Percentiles rank a stretch among this genome's conserved stretches.
phyloP scores from a whole-genome alignment of 2,113 vertebrate species.

The Potamarius usumacintae region DNA sequence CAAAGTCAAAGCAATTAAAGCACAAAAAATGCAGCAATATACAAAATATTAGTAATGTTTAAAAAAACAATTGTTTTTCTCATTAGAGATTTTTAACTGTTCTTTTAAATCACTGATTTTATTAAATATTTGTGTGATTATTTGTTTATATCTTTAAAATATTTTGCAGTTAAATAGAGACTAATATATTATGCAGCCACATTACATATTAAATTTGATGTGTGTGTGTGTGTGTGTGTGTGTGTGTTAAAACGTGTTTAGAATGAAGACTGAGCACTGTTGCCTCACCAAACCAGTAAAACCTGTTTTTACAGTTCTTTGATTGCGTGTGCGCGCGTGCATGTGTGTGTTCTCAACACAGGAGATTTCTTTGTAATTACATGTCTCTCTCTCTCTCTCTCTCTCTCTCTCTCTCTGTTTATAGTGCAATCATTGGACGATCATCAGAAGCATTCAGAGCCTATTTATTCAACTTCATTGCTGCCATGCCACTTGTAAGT shows the following conservation, averaged over 20 bases:
- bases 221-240: not conserved
- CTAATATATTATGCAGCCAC: not conserved
- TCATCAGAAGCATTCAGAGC: slow-evolving; percentile 91
- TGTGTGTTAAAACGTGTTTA: not conserved
- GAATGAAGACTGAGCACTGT: not conserved
- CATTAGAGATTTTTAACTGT: not conserved
- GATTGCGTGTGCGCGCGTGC: not conserved
- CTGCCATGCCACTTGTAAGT: slow-evolving; percentile 97
- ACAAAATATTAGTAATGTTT: not conserved
- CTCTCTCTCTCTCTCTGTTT: slow-evolving; percentile 47
- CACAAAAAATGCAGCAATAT: not conserved
- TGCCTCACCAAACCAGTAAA: slow-evolving; percentile 7
- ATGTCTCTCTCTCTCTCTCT: too few relatives aligned
- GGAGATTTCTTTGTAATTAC: not conserved
- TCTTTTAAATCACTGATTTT: not conserved
- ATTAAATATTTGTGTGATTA: not conserved
- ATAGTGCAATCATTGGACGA: slow-evolving; percentile 97
- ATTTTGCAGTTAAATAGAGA: not conserved
- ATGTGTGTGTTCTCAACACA: slow-evolving; percentile 8
- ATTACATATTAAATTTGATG: not conserved
- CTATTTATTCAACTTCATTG: slow-evolving; percentile 92
- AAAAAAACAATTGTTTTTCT: not conserved
- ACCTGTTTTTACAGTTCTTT: slow-evolving; percentile 34
- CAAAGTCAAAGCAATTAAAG: not conserved
- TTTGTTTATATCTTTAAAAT: not conserved